Conservation (phyloP, 2,797 vertebrate species). For the Poecilia picta region DNA sequence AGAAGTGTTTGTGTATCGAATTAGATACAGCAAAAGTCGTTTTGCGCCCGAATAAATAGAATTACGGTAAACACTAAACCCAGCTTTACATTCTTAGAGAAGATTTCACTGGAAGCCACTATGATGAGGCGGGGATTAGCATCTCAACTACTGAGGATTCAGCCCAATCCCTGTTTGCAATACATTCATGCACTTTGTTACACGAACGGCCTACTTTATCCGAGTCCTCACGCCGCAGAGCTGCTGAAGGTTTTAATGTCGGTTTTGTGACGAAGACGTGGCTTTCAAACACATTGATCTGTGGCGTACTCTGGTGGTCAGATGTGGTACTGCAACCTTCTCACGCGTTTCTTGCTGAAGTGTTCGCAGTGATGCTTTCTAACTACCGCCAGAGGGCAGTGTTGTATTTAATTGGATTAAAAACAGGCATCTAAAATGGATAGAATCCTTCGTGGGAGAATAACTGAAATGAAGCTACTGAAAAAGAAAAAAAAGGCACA, state of each 20-base stretch:
- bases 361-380: conserved; percentile 18
- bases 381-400: conserved; percentile 56
- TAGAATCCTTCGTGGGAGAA: neutral
- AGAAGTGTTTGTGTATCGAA: conserved; percentile 42
- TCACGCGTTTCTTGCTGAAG: neutral
- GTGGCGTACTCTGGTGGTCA: conserved; percentile 67
- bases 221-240: conserved; percentile 38
- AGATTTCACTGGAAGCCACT: conserved; percentile 37
- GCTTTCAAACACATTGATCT: conserved; percentile 44
- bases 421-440: neutral
- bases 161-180: conserved; percentile 20
- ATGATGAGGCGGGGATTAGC: conserved; percentile 49
- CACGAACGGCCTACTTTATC: conserved; percentile 19
- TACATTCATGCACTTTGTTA: conserved; percentile 18
- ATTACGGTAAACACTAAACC: conserved; percentile 30
- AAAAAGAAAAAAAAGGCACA: neutral
- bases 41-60: conserved; percentile 41
- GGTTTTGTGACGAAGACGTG: conserved; percentile 48
- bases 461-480: neutral
- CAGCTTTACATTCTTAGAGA: conserved; percentile 38
- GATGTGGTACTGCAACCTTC: conserved; percentile 31
- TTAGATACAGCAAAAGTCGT: conserved; percentile 35
- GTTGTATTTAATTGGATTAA: conserved; percentile 22
- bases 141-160: conserved; percentile 28
- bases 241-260: conserved; percentile 42